phyloP scores from a whole-genome alignment of 1,140 invertebrate species.

The Chionoecetes opilio region DNA sequence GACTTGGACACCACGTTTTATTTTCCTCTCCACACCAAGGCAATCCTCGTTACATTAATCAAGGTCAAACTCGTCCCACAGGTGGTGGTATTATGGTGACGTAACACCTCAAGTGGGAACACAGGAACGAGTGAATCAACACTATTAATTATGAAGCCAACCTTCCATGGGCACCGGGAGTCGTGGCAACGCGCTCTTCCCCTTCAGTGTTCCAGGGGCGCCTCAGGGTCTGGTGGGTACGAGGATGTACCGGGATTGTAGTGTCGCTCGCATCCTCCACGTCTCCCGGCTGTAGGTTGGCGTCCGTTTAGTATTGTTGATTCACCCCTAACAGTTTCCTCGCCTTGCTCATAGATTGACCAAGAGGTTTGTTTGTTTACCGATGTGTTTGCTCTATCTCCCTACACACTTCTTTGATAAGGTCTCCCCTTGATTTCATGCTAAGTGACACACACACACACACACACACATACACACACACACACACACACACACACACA shows the following conservation, averaged over 20 bases:
- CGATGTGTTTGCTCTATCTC: background rate
- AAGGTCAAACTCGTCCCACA: background rate
- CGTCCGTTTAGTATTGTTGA: background rate
- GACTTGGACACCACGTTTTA: too few relatives aligned
- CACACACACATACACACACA: too few relatives aligned
- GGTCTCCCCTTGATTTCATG: background rate
- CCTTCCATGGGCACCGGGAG: background rate
- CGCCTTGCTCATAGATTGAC: background rate
- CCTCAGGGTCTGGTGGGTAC: background rate
- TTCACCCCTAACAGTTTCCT: constrained; percentile 14
- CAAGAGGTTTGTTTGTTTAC: constrained; percentile 13
- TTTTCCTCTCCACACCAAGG: too few relatives aligned
- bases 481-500: too few relatives aligned
- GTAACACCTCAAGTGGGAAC: background rate
- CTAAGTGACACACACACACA: background rate
- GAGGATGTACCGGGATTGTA: background rate
- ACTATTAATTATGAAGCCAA: background rate
- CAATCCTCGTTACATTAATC: too few relatives aligned
- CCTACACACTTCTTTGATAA: background rate
- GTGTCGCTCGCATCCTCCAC: background rate
- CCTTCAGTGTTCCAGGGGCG: background rate
- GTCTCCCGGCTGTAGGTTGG: background rate
- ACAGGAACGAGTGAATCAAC: background rate
- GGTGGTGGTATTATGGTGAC: background rate
- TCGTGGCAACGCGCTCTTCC: background rate